A percentile compares a stretch with the other conserved stretches of the same genome.
These are phyloP conservation scores for Eciton burchellii DNA, from an alignment of 1,140 invertebrate species.

Conservation along the genomic window DNA sequence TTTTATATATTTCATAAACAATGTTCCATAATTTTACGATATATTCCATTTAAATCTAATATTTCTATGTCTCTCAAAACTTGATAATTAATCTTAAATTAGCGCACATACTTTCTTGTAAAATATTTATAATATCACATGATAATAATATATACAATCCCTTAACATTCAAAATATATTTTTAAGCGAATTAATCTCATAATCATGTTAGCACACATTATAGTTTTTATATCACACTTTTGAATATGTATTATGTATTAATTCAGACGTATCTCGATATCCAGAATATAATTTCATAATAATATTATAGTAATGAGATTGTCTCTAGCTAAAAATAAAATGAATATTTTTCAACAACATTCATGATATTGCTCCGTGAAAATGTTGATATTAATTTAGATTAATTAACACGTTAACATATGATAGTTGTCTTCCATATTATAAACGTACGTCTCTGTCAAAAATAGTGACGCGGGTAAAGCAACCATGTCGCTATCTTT, in stretches of 20 bases:
- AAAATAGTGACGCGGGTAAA: slow-evolving; percentile 47
- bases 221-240: background rate
- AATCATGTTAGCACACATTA: slow-evolving; percentile 3
- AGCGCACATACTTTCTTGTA: background rate
- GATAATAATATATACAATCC: background rate
- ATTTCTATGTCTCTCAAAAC: no score
- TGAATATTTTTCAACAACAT: background rate
- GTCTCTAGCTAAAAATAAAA: background rate
- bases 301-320: no score
- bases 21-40: no score
- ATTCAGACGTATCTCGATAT: no score
- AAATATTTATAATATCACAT: background rate
- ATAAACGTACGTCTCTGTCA: slow-evolving; percentile 4
- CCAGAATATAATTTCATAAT: no score
- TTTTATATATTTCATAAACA: no score
- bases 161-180: background rate
- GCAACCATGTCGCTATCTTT: slow-evolving; percentile 58
- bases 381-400: slow-evolving; percentile 27
- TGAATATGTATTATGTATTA: background rate
- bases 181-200: background rate
- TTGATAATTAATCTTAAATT: background rate
- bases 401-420: slow-evolving; percentile 13
- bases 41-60: no score
- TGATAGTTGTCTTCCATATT: slow-evolving; percentile 22
- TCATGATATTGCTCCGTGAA: background rate